Evolutionary conservation across 1,140 invertebrate species (phyloP).

Genomic region (Myzus persicae): DNA sequence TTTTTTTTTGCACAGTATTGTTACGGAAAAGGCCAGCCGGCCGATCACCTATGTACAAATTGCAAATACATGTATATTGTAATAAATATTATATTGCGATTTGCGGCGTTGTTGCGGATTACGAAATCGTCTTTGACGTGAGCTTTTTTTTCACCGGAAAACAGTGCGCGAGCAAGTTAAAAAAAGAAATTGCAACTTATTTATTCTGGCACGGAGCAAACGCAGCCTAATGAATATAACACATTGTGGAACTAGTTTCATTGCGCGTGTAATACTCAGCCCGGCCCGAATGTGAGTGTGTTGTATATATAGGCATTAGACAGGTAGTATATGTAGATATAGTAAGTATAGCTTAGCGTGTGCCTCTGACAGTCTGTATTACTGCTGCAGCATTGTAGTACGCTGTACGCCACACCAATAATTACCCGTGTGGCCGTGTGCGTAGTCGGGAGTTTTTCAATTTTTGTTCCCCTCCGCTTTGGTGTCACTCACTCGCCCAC

Average conservation of each 20-base stretch:
- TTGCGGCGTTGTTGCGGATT: neutral
- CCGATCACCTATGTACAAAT: neutral
- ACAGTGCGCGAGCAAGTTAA: neutral
- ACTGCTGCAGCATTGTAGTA: neutral
- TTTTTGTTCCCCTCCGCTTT: slow-evolving; percentile 8
- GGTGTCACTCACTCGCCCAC: neutral
- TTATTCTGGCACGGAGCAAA: slow-evolving; percentile 29
- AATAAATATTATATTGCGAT: neutral
- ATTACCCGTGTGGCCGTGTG: neutral
- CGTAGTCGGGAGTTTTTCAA: slow-evolving; percentile 4
- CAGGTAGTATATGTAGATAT: neutral
- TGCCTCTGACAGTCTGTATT: neutral
- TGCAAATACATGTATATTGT: neutral
- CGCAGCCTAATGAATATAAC: neutral
- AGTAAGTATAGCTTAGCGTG: neutral
- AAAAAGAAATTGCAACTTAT: neutral
- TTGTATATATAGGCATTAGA: neutral
- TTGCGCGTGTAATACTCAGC: neutral
- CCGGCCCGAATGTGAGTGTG: neutral
- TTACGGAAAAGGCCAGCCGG: neutral
- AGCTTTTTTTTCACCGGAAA: neutral
- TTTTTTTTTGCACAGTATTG: neutral
- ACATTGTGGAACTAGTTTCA: slow-evolving; percentile 33
- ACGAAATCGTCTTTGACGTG: neutral
- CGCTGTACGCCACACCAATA: slow-evolving; percentile 16